phyloP scores from a whole-genome alignment of 2,113 vertebrate species.

The Gnathonemus echidnorhynchus region DNA sequence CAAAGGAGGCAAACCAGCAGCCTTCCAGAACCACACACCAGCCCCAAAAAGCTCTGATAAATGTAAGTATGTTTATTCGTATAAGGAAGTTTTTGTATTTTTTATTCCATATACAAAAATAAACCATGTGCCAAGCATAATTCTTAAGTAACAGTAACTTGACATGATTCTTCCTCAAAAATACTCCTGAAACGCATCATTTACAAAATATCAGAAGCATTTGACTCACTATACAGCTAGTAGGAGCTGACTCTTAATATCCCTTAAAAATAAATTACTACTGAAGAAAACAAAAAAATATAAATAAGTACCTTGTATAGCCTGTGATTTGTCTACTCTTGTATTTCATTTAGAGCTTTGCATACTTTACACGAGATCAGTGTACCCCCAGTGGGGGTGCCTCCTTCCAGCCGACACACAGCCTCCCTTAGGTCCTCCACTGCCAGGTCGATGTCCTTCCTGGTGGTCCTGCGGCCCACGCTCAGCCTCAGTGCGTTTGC shows the following conservation, averaged over 20 bases:
- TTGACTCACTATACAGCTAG: background rate
- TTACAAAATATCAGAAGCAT: background rate
- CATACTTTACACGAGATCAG: background rate
- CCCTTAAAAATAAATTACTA: background rate
- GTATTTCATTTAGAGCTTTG: background rate
- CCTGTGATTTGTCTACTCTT: background rate
- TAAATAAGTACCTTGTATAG: background rate
- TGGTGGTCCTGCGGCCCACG: slow-evolving; percentile 72
- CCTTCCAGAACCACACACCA: background rate
- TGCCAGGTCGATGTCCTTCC: slow-evolving; percentile 69
- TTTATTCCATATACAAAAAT: background rate
- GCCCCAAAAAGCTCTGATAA: background rate
- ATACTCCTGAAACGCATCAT: background rate
- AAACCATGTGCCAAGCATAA: background rate
- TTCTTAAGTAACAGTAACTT: background rate
- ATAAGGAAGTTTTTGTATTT: background rate
- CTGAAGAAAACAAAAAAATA: background rate
- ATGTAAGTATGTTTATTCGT: background rate
- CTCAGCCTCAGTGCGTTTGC: slow-evolving; percentile 81
- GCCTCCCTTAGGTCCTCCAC: slow-evolving; percentile 78
- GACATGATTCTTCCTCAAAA: background rate
- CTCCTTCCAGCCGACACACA: slow-evolving; percentile 58
- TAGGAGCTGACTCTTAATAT: background rate
- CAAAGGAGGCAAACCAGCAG: background rate
- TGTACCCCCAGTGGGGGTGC: background rate